A percentile compares a stretch with the other conserved stretches of the same genome.
Conservation (phyloP, 2,113 vertebrate species). For the Oxygymnocypris stewartii region DNA sequence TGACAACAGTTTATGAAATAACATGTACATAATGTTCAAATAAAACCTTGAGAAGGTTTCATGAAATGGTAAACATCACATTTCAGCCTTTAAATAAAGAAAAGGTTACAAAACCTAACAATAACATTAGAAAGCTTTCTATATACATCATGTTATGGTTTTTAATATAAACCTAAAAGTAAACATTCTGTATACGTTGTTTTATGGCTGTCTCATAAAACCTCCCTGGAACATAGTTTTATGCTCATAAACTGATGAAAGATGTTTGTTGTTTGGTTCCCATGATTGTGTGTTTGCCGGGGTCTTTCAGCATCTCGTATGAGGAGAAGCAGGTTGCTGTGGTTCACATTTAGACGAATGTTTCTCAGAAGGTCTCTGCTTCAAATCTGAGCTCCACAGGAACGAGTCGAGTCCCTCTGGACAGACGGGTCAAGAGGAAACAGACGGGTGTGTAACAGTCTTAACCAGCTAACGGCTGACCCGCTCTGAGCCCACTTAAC, state of each 20-base stretch:
- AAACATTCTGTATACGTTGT: background rate
- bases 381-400: background rate
- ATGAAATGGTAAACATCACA: too few relatives aligned
- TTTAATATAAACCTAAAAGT: background rate
- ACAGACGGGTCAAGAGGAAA: conserved; percentile 32
- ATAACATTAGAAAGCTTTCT: background rate
- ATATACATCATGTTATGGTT: background rate
- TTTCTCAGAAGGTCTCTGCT: background rate
- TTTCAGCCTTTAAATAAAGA: too few relatives aligned
- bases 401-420: background rate
- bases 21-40: too few relatives aligned
- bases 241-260: background rate
- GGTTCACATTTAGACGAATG: background rate
- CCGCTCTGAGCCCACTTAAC: conserved; percentile 39
- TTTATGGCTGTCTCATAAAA: background rate
- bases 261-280: background rate
- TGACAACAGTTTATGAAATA: too few relatives aligned
- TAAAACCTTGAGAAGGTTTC: too few relatives aligned
- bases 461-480: conserved; percentile 31
- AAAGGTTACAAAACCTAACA: background rate
- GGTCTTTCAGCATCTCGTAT: background rate
- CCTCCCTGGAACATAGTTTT: background rate
- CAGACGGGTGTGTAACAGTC: conserved; percentile 2
- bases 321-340: background rate
- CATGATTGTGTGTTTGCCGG: too few relatives aligned